phyloP scores from a whole-genome alignment of 2,797 vertebrate species.

The Phrynocephalus forsythii region DNA sequence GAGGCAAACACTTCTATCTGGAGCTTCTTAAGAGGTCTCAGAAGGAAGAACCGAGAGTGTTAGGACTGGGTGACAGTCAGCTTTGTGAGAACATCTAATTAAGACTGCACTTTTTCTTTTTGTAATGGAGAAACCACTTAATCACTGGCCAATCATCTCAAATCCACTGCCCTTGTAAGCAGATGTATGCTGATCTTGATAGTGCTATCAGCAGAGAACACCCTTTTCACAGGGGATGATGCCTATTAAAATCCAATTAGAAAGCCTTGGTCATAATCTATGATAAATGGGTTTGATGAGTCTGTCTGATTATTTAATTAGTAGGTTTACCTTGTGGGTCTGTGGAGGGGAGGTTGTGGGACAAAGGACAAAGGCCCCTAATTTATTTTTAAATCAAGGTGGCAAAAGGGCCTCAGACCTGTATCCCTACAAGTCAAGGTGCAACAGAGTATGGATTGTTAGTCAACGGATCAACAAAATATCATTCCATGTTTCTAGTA shows the following conservation, averaged over 20 bases:
- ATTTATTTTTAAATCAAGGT: no score
- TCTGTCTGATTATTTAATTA: conserved; percentile 31
- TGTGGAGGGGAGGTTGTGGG: not conserved
- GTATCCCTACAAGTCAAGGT: no score
- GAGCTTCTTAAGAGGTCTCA: not conserved
- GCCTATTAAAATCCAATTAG: conserved; percentile 48
- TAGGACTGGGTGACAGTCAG: not conserved
- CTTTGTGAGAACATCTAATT: conserved; percentile 31
- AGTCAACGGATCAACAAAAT: no score
- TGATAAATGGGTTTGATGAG: conserved; percentile 41
- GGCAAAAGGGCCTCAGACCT: no score
- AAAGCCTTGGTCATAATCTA: conserved; percentile 25
- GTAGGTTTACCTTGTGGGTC: not conserved
- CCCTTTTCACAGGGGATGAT: not conserved
- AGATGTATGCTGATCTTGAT: conserved; percentile 29
- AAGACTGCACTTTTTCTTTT: conserved; percentile 22
- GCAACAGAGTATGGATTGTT: no score
- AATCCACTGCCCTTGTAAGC: conserved; percentile 23
- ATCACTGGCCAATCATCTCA: conserved; percentile 15
- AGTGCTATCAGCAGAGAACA: conserved; percentile 29
- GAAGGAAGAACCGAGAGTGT: not conserved
- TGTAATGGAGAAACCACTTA: conserved; percentile 9
- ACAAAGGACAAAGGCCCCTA: not conserved
- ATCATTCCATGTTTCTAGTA: no score
- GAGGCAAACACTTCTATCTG: not conserved